phyloP scores from a whole-genome alignment of 2,888 invertebrate genomes.

The Morinoia aosen region DNA sequence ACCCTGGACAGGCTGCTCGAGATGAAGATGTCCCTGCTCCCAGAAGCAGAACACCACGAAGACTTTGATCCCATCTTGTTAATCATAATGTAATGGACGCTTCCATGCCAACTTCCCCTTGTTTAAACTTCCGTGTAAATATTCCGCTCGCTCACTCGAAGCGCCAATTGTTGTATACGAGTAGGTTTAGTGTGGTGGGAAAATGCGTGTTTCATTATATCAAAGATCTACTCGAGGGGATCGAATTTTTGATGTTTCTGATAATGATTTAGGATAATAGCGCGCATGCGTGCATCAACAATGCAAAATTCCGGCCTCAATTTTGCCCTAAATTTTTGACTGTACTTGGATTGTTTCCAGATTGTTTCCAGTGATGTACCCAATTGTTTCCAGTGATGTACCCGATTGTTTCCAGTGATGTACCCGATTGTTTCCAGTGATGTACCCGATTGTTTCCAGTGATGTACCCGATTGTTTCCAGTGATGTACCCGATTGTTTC shows the following conservation, averaged over 20 bases:
- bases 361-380: no score
- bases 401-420: no score
- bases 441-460: no score
- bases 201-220: not conserved
- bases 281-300: not conserved
- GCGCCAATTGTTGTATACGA: not conserved
- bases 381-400: no score
- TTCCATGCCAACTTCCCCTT: not conserved
- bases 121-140: not conserved
- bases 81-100: not conserved
- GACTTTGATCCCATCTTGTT: slow-evolving; percentile 26
- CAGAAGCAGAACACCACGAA: not conserved
- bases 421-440: no score
- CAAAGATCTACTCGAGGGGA: not conserved
- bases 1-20: slow-evolving; percentile 14
- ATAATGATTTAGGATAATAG: not conserved
- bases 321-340: no score
- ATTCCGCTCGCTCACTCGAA: not conserved
- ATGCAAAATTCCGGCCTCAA: no score
- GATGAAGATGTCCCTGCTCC: slow-evolving; percentile 5
- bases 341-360: no score
- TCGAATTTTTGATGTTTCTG: not conserved
- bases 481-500: no score
- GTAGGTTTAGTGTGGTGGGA: not conserved
- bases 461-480: no score